Evolutionary conservation across 2,888 invertebrate species (phyloP), one percentile per base, ranked within the genome.

Genomic region (Dioctria linearis): DNA sequence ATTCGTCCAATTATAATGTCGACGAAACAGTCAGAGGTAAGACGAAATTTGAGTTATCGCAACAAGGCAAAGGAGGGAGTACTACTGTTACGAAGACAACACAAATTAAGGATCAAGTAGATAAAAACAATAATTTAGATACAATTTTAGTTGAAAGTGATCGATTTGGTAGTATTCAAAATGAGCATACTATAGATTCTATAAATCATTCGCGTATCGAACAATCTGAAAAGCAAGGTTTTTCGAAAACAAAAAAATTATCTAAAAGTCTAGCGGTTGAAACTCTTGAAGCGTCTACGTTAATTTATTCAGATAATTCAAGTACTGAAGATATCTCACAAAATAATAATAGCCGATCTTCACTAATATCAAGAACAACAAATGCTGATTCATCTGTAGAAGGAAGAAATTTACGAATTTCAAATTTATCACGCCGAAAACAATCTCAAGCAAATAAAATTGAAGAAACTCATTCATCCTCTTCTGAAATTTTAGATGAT

Each of bases 111-210:
- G 51, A 57, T 57, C 13, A 40, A 73, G 57, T n/a, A 13, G 40
- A 73, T 13, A 11, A 57, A 59, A 69, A 46, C 39, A 69, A 51
- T 39, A 11, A 69, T 51, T 43, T 69, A 49, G 51, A 51, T 51
- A 9, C 25, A 43, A 69, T 49, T 69, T 51, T 43, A 73, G 43
- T 42, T 9, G n/a, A 42, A 2, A 11, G n/a, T 66, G 42, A 66
- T 42, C 40, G 25, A 6, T 25, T 57, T 40, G 42, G 42, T 25
- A 25, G 25, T 73, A 40, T 57, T 73, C 42, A 40, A 42, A 73
- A 54, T 54, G 46, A 46, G 0, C 8, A 1, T 46, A 46, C 46
- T 6, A 25, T 25, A 25, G 25, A 25, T 25, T 25, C 25, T 25
- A 25, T 25, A 25, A 25, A 25, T 25, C 25, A 25, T 39, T 65